phyloP scores from a whole-genome alignment of 2,113 vertebrate species.

The Probosciger aterrimus region DNA sequence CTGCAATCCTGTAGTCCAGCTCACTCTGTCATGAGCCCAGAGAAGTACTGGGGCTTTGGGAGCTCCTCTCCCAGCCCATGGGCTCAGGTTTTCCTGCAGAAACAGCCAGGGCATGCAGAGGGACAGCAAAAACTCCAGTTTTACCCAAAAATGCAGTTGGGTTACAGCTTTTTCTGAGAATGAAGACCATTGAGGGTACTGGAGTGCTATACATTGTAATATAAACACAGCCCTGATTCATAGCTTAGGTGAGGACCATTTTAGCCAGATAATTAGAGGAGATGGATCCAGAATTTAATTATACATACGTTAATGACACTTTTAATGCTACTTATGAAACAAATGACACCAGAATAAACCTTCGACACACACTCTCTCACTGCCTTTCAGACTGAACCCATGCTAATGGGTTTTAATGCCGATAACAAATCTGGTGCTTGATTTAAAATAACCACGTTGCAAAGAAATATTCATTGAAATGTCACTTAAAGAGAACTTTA shows the following conservation, averaged over 20 bases:
- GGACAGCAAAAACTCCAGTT: background rate
- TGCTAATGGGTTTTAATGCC: background rate
- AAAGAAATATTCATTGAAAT: background rate
- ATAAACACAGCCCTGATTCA: background rate
- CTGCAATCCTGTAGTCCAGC: background rate
- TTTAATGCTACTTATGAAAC: background rate
- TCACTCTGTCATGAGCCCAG: background rate
- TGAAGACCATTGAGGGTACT: background rate
- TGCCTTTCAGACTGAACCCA: background rate
- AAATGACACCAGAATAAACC: background rate
- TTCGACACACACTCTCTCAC: background rate
- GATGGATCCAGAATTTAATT: background rate
- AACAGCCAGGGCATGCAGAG: background rate
- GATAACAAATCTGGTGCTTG: background rate
- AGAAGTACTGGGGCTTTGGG: background rate
- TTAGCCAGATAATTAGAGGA: background rate
- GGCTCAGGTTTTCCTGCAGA: background rate
- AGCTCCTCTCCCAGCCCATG: fast-evolving
- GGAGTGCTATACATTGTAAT: background rate
- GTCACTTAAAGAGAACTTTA: background rate
- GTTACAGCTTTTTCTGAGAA: background rate
- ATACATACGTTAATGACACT: background rate
- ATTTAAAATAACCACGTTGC: background rate
- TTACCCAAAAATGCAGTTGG: background rate
- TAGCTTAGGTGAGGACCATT: background rate